These are phyloP conservation scores for Cataglyphis livida DNA, from an alignment of 2,888 invertebrate genomes.

Conservation along the genomic window DNA sequence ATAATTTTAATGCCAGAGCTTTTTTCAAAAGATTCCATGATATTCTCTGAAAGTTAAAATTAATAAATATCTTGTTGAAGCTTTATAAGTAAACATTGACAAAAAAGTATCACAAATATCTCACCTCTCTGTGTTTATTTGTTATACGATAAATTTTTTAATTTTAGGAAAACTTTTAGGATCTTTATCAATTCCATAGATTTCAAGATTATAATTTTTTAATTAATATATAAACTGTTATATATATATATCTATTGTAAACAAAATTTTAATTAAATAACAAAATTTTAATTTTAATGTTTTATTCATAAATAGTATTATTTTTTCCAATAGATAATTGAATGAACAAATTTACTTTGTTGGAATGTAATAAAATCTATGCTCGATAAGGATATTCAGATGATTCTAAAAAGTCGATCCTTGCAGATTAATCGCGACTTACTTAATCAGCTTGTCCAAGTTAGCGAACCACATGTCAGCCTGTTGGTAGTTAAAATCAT, in stretches of 20 bases:
- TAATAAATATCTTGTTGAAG: neutral
- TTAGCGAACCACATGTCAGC: conserved; percentile 93
- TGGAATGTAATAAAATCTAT: neutral
- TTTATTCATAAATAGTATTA: neutral
- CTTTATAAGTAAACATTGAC: neutral
- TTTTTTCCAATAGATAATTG: neutral
- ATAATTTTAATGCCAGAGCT: neutral
- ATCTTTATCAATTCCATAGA: neutral
- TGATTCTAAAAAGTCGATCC: neutral
- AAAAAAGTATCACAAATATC: neutral
- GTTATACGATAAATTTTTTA: neutral
- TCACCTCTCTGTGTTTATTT: neutral
- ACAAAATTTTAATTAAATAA: neutral
- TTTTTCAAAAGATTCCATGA: neutral
- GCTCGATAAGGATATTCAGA: neutral
- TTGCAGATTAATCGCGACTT: conserved; percentile 83
- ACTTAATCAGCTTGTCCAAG: conserved; percentile 95
- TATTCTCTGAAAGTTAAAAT: neutral
- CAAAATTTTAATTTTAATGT: neutral
- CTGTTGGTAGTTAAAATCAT: conserved; percentile 95
- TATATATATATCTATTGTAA: neutral
- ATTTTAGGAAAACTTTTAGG: neutral
- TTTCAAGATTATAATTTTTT: neutral
- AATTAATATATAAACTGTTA: neutral
- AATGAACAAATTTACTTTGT: neutral